Evolutionary conservation across 2,888 invertebrate species (phyloP), one percentile per base, ranked within the genome.

Genomic region (Nemotelus nigrinus): DNA sequence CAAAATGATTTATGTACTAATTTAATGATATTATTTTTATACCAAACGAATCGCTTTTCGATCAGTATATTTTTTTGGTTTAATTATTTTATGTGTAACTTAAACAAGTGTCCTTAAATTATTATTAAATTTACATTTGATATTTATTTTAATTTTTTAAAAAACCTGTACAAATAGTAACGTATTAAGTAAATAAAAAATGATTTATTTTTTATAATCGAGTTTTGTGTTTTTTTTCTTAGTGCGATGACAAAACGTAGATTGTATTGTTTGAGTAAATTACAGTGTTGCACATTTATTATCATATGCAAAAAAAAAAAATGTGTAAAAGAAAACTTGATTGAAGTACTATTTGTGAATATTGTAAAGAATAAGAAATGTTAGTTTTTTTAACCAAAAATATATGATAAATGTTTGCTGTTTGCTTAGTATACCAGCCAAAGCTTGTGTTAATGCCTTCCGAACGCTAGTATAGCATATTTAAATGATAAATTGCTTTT

Each of bases 261-360:
- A 25, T 72, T 74, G 55, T 39, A 44, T 43, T 63, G 63, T 47
- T 39, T 60, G 64, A 4, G 43, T 6, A 45, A 45, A 2, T 65
- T 65, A 39, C 8, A 48, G 48, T 74, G 7, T 60, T 74, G 74
- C 60, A 58, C 72, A 72, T 60, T 45, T 50, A 48, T 25, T 45
- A 72, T 47, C 44, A 39, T 74, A 74, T 74, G 60, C n/a, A 43
- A 74, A 74, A 55, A 65, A 8, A 68, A 68, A 7, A 6, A 53
- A 53, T 53, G 7, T 7, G 10, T 63, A 63, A 63, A 63, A 58
- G 63, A 60, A 74, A n/a, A 7, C 47, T 8, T 25, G 45, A 72
- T 72, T 74, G 25, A 25, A 25, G 25, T 25, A 25, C 25, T 25
- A 25, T 25, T 25, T 25, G 25, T 25, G 25, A 25, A 74, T 74